phyloP scores from a whole-genome alignment of 2,797 vertebrate species.

The Syngnathus acus region DNA sequence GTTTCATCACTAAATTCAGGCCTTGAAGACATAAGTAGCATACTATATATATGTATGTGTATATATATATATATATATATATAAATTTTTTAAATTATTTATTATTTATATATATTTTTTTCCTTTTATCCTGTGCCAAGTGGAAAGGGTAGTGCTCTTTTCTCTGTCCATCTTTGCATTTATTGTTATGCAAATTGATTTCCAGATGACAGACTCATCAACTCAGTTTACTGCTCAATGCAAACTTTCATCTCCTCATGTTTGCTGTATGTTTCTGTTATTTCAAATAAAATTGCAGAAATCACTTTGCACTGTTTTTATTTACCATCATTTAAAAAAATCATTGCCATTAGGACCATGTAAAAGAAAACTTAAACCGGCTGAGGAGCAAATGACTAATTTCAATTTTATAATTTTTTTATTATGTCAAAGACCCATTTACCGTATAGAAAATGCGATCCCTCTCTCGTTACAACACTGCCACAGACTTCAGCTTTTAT shows the following conservation, averaged over 20 bases:
- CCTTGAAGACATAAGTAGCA: too few species aligned
- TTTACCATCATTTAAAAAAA: slow-evolving; percentile 56
- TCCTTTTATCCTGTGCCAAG: too few species aligned
- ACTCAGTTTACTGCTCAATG: neutral
- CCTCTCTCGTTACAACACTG: slow-evolving; percentile 30
- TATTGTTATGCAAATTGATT: neutral
- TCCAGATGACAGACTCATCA: neutral
- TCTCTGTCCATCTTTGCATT: neutral
- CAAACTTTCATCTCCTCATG: neutral
- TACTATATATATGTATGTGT: too few species aligned
- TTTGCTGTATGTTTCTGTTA: neutral
- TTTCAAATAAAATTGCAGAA: slow-evolving; percentile 19
- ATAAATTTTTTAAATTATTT: too few species aligned
- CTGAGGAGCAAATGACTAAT: slow-evolving; percentile 21
- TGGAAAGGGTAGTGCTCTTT: too few species aligned
- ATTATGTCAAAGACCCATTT: slow-evolving; percentile 30
- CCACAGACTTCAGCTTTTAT: slow-evolving; percentile 19
- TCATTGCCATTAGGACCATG: slow-evolving; percentile 35
- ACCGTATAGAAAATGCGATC: slow-evolving; percentile 25
- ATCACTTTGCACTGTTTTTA: slow-evolving; percentile 31
- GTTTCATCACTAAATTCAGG: neutral
- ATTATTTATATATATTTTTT: too few species aligned
- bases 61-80: too few species aligned
- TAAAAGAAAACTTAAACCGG: slow-evolving; percentile 33
- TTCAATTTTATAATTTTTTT: slow-evolving; percentile 36